phyloP scores from a whole-genome alignment of 2,888 invertebrate species.

The Lutraria lutraria region DNA sequence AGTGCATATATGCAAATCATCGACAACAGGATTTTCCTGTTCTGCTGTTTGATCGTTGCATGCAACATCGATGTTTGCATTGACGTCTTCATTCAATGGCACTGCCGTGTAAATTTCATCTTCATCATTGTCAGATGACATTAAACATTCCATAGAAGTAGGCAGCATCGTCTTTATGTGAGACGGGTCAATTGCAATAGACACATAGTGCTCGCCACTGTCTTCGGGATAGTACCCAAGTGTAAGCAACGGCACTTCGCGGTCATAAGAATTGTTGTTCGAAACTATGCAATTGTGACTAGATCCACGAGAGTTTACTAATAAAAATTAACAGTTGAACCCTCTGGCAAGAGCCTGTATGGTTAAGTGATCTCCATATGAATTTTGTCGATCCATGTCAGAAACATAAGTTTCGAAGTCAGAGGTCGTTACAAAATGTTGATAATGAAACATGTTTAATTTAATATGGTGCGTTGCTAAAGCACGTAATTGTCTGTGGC shows the following conservation, averaged over 20 bases:
- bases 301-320: constrained; percentile 7
- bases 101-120: not conserved
- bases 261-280: constrained; percentile 1
- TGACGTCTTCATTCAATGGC: not conserved
- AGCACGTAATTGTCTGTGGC: not conserved
- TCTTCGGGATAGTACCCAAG: constrained; percentile 29
- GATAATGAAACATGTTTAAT: not conserved
- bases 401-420: not conserved
- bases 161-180: not conserved
- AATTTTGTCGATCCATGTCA: not conserved
- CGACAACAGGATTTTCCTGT: too few species aligned
- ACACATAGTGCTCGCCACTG: not conserved
- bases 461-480: not conserved
- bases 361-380: constrained; percentile 32
- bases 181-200: not conserved
- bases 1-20: too few species aligned
- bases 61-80: not conserved
- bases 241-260: not conserved
- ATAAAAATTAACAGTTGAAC: constrained; percentile 17
- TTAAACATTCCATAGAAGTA: not conserved
- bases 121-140: not conserved
- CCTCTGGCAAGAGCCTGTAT: constrained; percentile 19
- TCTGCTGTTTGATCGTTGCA: too few species aligned
- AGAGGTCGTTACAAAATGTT: not conserved
- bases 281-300: constrained; percentile 2